Evolutionary conservation across 2,113 vertebrate species (phyloP).

Genomic region (Vulpes ferrilata): DNA sequence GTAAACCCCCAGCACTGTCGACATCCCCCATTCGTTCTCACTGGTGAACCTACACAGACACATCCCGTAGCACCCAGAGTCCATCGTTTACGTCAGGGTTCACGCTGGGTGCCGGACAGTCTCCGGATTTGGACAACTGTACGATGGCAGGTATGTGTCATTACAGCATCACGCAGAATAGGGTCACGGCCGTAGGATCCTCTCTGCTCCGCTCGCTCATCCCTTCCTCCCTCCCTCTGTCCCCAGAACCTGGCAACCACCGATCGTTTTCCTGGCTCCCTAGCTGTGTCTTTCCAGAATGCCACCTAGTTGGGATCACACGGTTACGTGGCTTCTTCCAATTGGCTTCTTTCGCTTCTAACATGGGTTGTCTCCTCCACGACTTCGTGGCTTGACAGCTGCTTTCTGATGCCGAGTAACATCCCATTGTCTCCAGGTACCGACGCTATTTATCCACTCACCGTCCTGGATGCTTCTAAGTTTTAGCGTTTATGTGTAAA

Average conservation of each 20-base stretch:
- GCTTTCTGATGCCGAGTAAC: too few relatives aligned
- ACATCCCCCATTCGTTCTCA: background rate
- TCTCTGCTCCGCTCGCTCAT: background rate
- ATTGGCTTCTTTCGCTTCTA: background rate
- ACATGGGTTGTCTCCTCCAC: background rate
- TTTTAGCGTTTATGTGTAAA: background rate
- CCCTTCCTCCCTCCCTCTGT: background rate
- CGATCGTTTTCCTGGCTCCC: background rate
- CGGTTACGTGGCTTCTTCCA: background rate
- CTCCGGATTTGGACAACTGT: background rate
- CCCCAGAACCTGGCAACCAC: too few relatives aligned
- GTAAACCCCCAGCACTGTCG: too few relatives aligned
- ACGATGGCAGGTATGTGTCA: background rate
- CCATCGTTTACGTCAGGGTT: background rate
- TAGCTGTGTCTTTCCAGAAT: constrained; percentile 10
- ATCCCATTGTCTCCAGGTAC: background rate
- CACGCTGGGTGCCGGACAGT: background rate
- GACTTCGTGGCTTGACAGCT: background rate
- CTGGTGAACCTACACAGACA: background rate
- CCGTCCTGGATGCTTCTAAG: background rate
- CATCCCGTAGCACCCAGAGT: background rate
- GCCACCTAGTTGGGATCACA: background rate
- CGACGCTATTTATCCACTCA: background rate
- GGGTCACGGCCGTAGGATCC: background rate
- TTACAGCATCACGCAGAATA: background rate